Evolutionary conservation across 2,113 vertebrate species (phyloP), one percentile per base, ranked within the genome.

Genomic region (Ictalurus furcatus): DNA sequence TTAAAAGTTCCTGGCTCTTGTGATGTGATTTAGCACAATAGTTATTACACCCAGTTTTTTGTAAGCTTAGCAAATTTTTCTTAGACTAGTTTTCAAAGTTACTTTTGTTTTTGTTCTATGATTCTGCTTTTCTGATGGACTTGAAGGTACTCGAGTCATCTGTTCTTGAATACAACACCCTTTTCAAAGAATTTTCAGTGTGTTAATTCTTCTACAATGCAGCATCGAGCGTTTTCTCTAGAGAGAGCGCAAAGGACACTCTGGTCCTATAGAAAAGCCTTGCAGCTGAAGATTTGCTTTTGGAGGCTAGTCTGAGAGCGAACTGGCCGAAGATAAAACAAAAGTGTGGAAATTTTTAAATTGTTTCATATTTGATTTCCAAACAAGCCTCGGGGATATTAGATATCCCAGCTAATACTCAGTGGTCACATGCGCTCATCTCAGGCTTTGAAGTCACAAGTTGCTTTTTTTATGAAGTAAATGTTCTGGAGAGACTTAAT

Each of bases 361-460:
- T 93, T 21, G 91, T 95, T 94, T 90, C 84, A 86, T 92, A 93
- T 95, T 94, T 94, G 84, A 95, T 94, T 92, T 95, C 90, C 90
- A 95, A 95, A 94, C 93, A 94, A 91, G 92, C 93, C 74, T 65
- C 79, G 73, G 92, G 93, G 92, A 85, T 93, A 92, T 94, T 90
- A 90, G 90, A 91, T 94, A 92, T 92, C 91, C 88, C 83, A 81
- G 85, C 87, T 93, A 93, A 94, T 92, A 90, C 92, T 83, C 21
- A 30, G 85, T 48, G 69, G 88, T 94, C 92, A 92, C 91, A 91
- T 93, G 92, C 91, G 76, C 89, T 93, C 88, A 82, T 78, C 89
- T 82, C 30, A 37, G 83, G 71, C 91, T 95, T 95, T 95, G 92
- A 96, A 94, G 93, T 94, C 81, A 28, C 84, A 71, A 79, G 87